A percentile compares a stretch with the other conserved stretches of the same genome.
These are phyloP conservation scores for Reinhardtius hippoglossoides DNA, from an alignment of 2,113 vertebrate genomes.

Conservation along the genomic window DNA sequence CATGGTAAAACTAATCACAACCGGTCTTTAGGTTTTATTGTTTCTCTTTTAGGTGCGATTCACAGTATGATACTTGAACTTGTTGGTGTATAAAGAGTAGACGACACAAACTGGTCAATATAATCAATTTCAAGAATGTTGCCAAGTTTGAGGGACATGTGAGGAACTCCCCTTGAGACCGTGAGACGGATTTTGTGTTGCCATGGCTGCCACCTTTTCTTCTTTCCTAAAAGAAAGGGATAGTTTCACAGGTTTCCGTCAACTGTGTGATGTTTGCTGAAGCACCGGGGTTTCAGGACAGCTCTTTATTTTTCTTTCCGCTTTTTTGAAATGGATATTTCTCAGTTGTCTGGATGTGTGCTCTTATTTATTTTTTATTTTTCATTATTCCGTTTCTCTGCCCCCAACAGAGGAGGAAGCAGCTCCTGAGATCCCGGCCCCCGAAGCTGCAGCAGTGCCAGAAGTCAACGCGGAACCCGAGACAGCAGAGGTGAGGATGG, in stretches of 20 bases:
- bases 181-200: not conserved
- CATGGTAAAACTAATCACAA: constrained; percentile 13
- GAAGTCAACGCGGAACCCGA: not conserved
- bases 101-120: not conserved
- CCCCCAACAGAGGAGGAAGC: not conserved
- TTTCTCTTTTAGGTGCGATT: constrained; percentile 2
- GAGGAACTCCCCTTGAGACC: constrained; percentile 8
- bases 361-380: not conserved
- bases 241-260: constrained; percentile 1
- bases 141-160: constrained; percentile 5
- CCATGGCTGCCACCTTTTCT: not conserved
- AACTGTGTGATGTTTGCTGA: constrained; percentile 2
- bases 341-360: not conserved
- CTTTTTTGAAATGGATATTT: constrained; percentile 20
- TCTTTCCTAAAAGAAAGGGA: constrained; percentile 8
- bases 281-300: constrained; percentile 1
- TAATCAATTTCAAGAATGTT: not conserved
- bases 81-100: constrained; percentile 2
- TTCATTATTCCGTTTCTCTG: constrained; percentile 12
- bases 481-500: constrained; percentile 19
- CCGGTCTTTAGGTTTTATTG: not conserved
- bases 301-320: not conserved
- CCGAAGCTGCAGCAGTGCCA: not conserved
- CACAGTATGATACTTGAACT: not conserved
- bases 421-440: fast-evolving